A percentile compares a stretch with the other conserved stretches of the same genome.
These are phyloP conservation scores for Tretioscincus oriximinensis DNA, from an alignment of 2,113 vertebrate genomes.

Conservation along the genomic window DNA sequence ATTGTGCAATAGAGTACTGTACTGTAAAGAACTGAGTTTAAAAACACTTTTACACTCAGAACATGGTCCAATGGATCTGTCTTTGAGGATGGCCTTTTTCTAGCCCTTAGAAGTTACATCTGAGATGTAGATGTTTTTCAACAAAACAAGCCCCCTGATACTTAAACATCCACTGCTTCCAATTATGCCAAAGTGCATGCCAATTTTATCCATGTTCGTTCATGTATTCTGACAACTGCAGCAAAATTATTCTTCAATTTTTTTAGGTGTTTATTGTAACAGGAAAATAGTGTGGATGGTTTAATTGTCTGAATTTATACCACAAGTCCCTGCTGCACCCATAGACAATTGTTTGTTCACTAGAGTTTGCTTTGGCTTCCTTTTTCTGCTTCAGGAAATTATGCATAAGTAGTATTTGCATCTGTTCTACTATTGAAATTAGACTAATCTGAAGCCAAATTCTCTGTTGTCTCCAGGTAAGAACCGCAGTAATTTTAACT, in stretches of 20 bases:
- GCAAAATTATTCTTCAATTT: no score
- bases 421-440: not conserved
- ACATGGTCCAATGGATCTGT: no score
- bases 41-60: no score
- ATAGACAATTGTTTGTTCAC: not conserved
- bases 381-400: conserved; percentile 2
- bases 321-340: not conserved
- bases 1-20: no score
- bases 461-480: conserved; percentile 13
- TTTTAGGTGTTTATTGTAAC: not conserved
- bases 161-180: not conserved
- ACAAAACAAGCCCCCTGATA: not conserved
- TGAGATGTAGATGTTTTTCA: not conserved
- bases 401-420: not conserved
- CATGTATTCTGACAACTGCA: not conserved
- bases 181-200: conserved; percentile 5
- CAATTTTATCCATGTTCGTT: conserved; percentile 5
- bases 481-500: not conserved
- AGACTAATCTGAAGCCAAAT: not conserved
- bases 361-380: not conserved
- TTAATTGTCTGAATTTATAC: not conserved
- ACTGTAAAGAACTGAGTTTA: no score
- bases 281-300: not conserved
- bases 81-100: no score
- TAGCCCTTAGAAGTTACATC: no score